Evolutionary conservation across 2,113 vertebrate species (phyloP), one percentile per base, ranked within the genome.

Genomic region (Triplophysa dalaica): DNA sequence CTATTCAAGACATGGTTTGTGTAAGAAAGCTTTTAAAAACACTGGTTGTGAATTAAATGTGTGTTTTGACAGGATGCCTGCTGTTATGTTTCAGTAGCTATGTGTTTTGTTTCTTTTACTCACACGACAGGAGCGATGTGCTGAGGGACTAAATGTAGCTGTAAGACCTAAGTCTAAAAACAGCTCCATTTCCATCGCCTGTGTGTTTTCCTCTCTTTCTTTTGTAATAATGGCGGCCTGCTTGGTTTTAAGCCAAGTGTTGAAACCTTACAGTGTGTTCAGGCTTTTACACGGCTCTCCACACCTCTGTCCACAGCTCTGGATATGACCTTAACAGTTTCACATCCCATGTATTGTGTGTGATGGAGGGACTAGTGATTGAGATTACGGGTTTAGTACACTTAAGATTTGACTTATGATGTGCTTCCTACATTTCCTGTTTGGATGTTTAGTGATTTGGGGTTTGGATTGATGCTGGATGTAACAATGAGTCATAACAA

Each of bases 321-420:
- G 79, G 82, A 84, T 84, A 82, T 81, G 33, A 78, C 80, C 85
- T 82, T 80, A 81, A 80, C 66, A 86, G 48, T 76, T 73, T 61
- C 45, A 64, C 80, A 82, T 84, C 77, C 77, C 45, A 80, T 82
- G 73, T 67, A 80, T 76, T 81, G 74, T 77, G 78, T 81, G 61
- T 50, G 72, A 83, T 73, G 11, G 74, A 77, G 78, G 62, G 76
- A 19, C 65, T 80, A 78, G 72, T 85, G 81, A 83, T 83, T 69
- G 58, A 74, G 41, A 77, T 45, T 56, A 77, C 16, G 70, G 45
- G 45, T 70, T 54, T 74, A 72, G 80, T 77, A 52, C 56, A 72
- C 33, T 54, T 52, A n/a, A 56, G n/a, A n/a, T n/a, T n/a, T n/a
- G n/a, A n/a, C n/a, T n/a, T 16, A 48, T 24, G 77, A 75, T 60